Base-by-base conservation (phyloP, 2,797 vertebrate species). In the Pantherophis alleghaniensis region DNA sequence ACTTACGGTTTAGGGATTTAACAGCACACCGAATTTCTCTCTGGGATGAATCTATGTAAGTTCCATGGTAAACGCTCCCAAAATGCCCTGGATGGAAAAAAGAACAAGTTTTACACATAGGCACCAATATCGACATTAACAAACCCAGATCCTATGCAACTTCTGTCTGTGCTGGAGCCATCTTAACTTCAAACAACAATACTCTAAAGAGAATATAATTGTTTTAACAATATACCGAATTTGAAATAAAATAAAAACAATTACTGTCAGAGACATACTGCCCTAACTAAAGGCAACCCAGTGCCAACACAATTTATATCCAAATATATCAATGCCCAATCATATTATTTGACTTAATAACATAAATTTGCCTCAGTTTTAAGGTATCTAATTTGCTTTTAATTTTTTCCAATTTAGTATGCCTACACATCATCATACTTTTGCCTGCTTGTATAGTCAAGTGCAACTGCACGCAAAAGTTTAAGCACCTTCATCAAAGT, bases 1-100 rank as follows among this genome's bases (percentile, higher is more conserved):
- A 98, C 99, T 98, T 96, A 99, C 99, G 98, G 96, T 98, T 99
- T 95, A 99, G 97, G 12, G 99, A 99, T 96, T 99, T 99, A 94
- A 99, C 96, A 1, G 99, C 99, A 16, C 99, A 99, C 97, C 99
- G 99, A 87, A 98, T 97, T 79, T 98, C 98, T 93, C 98, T 98
- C 95, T 98, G 97, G 91, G 97, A 97, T 0, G 98, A 96, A 57
- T 99, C 99, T 1, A 47, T 98, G 92, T 99, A 98, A 95, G 98
- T 98, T 90, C 99, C 99, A 0, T 99, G 99, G 97, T 99, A 99
- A 95, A 99, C 99, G 0, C 98, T 98, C 89, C 99, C 99, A 93
- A 99, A 99, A 94, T 99, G 99, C 74, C 99, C 99, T 99, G 95
- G 86, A 13, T 91, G 88, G 79, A 91, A 79, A n/a, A 61, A 32